Evolutionary conservation across 2,797 vertebrate species (phyloP), one percentile per base, ranked within the genome.

Genomic region (Hemibagrus guttatus): DNA sequence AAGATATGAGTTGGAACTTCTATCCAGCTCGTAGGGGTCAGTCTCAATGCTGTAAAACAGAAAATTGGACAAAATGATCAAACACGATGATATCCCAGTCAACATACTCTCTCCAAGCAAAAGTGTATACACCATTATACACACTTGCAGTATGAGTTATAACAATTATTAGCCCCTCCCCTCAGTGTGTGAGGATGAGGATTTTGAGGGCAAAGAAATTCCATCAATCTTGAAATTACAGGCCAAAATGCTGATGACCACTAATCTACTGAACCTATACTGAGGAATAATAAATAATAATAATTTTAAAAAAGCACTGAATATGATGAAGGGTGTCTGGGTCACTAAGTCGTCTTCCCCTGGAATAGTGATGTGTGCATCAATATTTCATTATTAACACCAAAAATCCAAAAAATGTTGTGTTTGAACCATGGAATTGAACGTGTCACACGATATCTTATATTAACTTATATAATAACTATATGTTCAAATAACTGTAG

Each of bases 21-120:
- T 76, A 54, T 76, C 16, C 74, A 76, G 26, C 74, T 54, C 74
- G 14, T 76, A 54, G 74, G 49, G 74, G 74, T 76, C 74, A 19
- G 74, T 13, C 13, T 17, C 49, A 19, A 76, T 54, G 49, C 74
- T 76, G 74, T 28, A 19, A 76, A 31, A 28, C n/a, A 54, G 14
- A 56, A 2, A 56, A 56, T 76, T 28, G n/a, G 74, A 76, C 26
- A 54, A 16, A 28, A 52, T 31, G 12, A 76, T 28, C 46, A 52
- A 74, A n/a, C 1, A n/a, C 7, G 5, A 26, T 3, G n/a, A 39
- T 35, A 69, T 69, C 68, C 39, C 46, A 49, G 39, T 26, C 11
- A 49, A 23, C 39, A 49, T n/a, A 23, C 2, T 49, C 11, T 49
- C 1, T 6, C 4, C 35, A 39, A 69, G 17, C 16, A 39, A 28